Conservation (phyloP, 64 coral and sea anemone genomes). For the Montipora foliosa region DNA sequence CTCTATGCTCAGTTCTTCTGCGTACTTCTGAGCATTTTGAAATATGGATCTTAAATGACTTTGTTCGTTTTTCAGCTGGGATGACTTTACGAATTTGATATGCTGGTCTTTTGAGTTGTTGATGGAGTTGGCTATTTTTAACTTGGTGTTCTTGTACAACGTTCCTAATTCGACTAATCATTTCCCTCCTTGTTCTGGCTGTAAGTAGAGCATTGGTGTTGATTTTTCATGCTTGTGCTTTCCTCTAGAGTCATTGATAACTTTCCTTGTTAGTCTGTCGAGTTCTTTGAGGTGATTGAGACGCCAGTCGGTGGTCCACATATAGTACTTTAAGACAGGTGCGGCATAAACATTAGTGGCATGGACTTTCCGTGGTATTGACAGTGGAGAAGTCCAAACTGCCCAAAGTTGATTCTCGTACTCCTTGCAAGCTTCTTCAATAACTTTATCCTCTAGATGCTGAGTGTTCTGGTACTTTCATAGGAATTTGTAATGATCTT, state of each 20-base stretch:
- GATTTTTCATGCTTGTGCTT: not conserved
- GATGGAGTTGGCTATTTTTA: too few relatives aligned
- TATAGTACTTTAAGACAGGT: not conserved
- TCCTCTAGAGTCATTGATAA: not conserved
- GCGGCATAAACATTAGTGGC: not conserved
- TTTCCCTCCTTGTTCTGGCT: not conserved
- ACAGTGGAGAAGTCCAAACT: not conserved
- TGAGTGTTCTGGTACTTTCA: constrained; percentile 4
- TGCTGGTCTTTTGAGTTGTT: too few relatives aligned
- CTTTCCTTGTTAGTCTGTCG: not conserved
- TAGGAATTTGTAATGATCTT: constrained; percentile 21
- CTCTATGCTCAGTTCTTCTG: too few relatives aligned
- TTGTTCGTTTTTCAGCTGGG: too few relatives aligned
- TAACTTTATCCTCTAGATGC: too few relatives aligned
- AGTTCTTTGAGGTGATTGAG: not conserved
- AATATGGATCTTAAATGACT: too few relatives aligned
- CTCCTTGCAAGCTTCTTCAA: too few relatives aligned
- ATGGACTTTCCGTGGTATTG: not conserved
- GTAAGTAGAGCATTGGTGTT: not conserved
- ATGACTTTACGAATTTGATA: too few relatives aligned
- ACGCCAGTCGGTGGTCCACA: not conserved
- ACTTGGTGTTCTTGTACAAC: too few relatives aligned
- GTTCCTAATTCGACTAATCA: too few relatives aligned
- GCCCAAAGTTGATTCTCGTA: too few relatives aligned
- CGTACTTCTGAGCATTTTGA: too few relatives aligned